Evolutionary conservation across 37 sponge, comb jelly and placozoan genomes (phyloP).

Genomic region (Hexactinellida sp.): DNA sequence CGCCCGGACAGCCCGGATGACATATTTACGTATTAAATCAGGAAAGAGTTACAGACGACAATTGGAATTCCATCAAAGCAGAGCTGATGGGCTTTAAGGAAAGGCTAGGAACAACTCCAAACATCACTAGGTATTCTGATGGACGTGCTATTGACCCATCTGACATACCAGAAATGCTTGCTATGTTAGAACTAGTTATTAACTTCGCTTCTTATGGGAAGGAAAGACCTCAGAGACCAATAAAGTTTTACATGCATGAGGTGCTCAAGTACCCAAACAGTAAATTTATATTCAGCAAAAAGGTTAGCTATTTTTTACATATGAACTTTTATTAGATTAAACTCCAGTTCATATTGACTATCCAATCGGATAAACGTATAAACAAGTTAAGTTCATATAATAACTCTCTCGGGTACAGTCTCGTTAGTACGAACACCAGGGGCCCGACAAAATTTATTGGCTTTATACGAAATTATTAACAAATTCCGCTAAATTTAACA

Average conservation of each 20-base stretch:
- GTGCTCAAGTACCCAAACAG: not conserved
- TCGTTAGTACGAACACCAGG: no score
- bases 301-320: not conserved
- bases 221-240: not conserved
- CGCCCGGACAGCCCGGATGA: no score
- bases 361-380: no score
- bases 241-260: not conserved
- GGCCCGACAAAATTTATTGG: no score
- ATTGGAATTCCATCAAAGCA: not conserved
- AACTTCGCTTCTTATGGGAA: not conserved
- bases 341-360: no score
- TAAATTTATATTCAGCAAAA: not conserved
- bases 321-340: not conserved
- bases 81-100: not conserved
- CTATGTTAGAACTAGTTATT: not conserved
- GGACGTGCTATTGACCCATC: no score
- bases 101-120: not conserved
- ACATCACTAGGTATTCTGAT: no score
- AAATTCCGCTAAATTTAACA: no score
- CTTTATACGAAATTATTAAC: no score
- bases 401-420: no score
- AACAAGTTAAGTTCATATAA: no score
- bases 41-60: not conserved
- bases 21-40: no score
- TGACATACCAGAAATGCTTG: not conserved